Conservation (phyloP, 2,888 invertebrate genomes). For the Synergus itoensis region DNA sequence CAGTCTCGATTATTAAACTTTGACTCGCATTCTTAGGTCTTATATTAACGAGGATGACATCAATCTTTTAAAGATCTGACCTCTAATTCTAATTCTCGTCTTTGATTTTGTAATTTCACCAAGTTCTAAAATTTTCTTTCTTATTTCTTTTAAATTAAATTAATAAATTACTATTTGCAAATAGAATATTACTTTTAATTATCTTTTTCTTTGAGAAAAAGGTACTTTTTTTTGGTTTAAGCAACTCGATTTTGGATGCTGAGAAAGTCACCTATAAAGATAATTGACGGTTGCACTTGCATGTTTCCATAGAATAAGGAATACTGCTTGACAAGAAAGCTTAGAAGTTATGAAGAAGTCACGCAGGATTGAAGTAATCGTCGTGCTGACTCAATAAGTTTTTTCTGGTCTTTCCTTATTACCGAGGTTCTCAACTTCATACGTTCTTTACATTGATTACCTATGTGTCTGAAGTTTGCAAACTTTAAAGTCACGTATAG, state of each 20-base stretch:
- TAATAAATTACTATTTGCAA: background rate
- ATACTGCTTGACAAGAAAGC: conserved; percentile 46
- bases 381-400: conserved; percentile 52
- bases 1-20: conserved; percentile 24
- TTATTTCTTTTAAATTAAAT: background rate
- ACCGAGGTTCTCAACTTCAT: conserved; percentile 20
- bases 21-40: conserved; percentile 20
- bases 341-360: conserved; percentile 34
- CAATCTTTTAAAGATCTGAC: conserved; percentile 6
- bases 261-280: conserved; percentile 5
- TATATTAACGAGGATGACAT: conserved; percentile 30
- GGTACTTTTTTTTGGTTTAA: background rate
- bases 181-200: background rate
- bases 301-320: conserved; percentile 44
- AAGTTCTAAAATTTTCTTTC: background rate
- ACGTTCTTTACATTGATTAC: background rate
- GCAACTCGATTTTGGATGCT: background rate
- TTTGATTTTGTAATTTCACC: background rate
- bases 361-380: conserved; percentile 45
- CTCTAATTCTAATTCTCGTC: background rate
- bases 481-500: background rate
- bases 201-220: background rate
- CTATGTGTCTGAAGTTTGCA: background rate
- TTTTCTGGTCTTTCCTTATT: conserved; percentile 34
- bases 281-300: background rate